These are phyloP conservation scores for Andrena hattorfiana DNA, from an alignment of 2,888 invertebrate genomes.

Conservation along the genomic window DNA sequence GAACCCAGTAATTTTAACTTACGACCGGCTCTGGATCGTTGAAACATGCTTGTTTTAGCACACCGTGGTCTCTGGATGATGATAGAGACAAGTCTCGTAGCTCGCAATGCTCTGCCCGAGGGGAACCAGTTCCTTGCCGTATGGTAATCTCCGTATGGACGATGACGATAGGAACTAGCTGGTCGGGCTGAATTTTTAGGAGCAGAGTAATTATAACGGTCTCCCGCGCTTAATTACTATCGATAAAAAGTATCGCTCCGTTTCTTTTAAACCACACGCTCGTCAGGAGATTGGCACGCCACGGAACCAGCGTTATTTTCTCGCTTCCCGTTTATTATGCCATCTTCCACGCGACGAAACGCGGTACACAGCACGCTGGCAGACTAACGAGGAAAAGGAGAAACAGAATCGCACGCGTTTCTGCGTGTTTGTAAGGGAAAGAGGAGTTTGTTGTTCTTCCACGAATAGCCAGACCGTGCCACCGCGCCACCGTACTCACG, in stretches of 20 bases:
- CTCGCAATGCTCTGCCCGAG: neutral
- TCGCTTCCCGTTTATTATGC: slow-evolving; percentile 44
- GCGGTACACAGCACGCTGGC: neutral
- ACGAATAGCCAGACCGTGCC: slow-evolving; percentile 48
- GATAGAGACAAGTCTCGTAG: neutral
- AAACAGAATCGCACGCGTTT: slow-evolving; percentile 17
- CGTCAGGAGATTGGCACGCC: neutral
- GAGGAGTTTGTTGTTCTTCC: slow-evolving; percentile 63
- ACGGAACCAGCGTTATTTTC: slow-evolving; percentile 12
- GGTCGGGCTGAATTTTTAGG: neutral
- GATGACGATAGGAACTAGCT: neutral
- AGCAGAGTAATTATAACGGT: too few species aligned
- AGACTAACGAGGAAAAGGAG: slow-evolving; percentile 20
- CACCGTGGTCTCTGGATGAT: too few species aligned
- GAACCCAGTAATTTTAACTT: neutral
- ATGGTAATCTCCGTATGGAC: neutral
- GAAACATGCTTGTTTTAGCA: too few species aligned
- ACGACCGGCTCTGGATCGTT: neutral
- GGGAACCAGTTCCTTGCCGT: neutral
- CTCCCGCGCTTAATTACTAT: too few species aligned
- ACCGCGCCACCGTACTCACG: neutral
- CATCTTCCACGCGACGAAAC: slow-evolving; percentile 39
- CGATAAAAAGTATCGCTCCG: neutral
- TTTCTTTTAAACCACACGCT: neutral
- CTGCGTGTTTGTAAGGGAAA: neutral